Percentiles rank a stretch among this genome's conserved stretches.
phyloP scores from a whole-genome alignment of 1,140 invertebrate genomes.

The Grapholita molesta region DNA sequence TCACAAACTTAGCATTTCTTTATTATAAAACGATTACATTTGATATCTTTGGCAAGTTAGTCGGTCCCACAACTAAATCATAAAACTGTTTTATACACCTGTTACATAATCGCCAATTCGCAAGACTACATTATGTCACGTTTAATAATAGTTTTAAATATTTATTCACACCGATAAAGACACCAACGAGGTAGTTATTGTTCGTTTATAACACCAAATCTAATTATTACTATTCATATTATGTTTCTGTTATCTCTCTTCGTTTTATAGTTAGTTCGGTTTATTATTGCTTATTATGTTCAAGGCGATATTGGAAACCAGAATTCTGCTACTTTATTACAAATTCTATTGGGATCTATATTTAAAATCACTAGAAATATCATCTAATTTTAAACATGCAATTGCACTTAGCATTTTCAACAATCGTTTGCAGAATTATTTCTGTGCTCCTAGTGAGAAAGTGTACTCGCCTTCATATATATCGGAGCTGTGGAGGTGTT shows the following conservation, averaged over 20 bases:
- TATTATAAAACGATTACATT: no score
- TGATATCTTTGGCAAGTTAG: no score
- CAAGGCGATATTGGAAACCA: neutral
- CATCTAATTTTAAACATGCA: neutral
- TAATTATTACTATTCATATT: neutral
- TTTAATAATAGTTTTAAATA: neutral
- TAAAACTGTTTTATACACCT: no score
- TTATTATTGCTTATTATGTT: neutral
- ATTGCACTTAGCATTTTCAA: neutral
- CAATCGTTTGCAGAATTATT: no score
- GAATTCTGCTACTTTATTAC: neutral
- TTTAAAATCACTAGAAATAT: neutral
- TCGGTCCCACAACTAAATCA: no score
- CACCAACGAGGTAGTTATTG: constrained; percentile 7
- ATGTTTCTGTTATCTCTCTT: neutral
- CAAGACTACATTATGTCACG: neutral
- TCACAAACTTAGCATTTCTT: no score
- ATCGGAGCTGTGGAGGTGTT: no score
- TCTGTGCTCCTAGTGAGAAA: no score
- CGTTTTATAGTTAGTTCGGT: neutral
- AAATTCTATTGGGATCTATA: neutral
- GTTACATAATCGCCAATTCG: no score
- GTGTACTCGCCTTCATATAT: no score
- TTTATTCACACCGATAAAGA: neutral
- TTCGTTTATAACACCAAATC: constrained; percentile 13